Conservation (phyloP, 1,140 invertebrate genomes). For the Stegodyphus dumicola region DNA sequence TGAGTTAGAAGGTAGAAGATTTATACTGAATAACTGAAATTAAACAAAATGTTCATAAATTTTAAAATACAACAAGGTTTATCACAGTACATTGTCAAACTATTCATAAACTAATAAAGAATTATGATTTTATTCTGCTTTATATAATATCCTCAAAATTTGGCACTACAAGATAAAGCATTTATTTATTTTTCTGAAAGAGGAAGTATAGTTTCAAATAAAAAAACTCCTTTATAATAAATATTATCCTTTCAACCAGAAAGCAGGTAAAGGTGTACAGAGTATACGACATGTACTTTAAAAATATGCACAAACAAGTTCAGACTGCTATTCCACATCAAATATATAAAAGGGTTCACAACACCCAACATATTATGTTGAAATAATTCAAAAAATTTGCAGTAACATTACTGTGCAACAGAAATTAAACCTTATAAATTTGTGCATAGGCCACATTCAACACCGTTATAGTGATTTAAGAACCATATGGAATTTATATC, state of each 20-base stretch:
- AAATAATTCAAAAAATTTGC: slow-evolving; percentile 56
- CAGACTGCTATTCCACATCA: slow-evolving; percentile 29
- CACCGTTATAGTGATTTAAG: slow-evolving; percentile 56
- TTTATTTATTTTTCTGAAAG: too few relatives aligned
- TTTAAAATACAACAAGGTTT: too few relatives aligned
- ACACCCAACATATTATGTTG: slow-evolving; percentile 47
- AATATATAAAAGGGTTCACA: slow-evolving; percentile 39
- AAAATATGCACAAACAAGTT: slow-evolving; percentile 29
- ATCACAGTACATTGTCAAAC: too few relatives aligned
- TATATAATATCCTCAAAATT: too few relatives aligned
- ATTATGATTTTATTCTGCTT: too few relatives aligned
- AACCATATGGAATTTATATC: slow-evolving; percentile 21
- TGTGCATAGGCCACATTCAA: slow-evolving; percentile 60
- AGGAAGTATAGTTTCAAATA: too few relatives aligned
- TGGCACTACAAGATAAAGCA: too few relatives aligned
- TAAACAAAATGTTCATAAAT: too few relatives aligned
- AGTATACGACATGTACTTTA: slow-evolving; percentile 31
- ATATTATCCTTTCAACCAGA: background rate
- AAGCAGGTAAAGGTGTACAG: background rate
- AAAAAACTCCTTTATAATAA: background rate
- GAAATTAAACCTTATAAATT: slow-evolving; percentile 49
- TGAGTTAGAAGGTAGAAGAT: too few relatives aligned
- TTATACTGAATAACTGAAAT: too few relatives aligned
- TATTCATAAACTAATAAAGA: too few relatives aligned
- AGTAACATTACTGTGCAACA: slow-evolving; percentile 46